Conservation (phyloP, 92 coral and sea anemone genomes). For the Metridium senile region DNA sequence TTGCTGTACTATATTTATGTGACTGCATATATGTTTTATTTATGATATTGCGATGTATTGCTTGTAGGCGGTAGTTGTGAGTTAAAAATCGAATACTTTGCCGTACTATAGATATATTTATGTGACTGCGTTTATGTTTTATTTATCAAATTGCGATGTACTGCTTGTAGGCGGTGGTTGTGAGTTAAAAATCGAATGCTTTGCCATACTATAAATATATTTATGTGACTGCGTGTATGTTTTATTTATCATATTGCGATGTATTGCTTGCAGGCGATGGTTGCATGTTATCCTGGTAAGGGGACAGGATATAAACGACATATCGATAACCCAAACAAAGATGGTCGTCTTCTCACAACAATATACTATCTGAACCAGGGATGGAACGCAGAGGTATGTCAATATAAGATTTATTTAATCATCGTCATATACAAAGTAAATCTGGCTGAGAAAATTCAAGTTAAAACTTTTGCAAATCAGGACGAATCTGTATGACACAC, state of each 20-base stretch:
- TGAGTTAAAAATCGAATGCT: neutral
- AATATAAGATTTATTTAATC: neutral
- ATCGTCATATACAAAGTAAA: no score
- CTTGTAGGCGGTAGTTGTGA: neutral
- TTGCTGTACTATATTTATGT: no score
- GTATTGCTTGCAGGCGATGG: constrained; percentile 75
- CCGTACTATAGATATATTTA: no score
- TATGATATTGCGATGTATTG: neutral
- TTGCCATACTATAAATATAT: no score
- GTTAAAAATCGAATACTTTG: no score
- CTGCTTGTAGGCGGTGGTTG: neutral
- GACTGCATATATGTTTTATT: no score
- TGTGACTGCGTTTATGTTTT: no score
- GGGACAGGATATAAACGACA: constrained; percentile 85
- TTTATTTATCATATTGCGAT: neutral
- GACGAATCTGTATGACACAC: no score
- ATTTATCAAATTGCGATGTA: neutral
- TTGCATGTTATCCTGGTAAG: constrained; percentile 94
- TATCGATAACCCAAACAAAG: constrained; percentile 91
- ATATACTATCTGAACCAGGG: constrained; percentile 91
- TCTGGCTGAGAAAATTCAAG: neutral
- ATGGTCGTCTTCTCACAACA: constrained; percentile 95
- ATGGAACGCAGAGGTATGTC: constrained; percentile 64
- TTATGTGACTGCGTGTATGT: no score
- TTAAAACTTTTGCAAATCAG: no score